Evolutionary conservation across 2,113 vertebrate genomes (phyloP), one percentile per base, ranked within the genome.

Genomic region (Hucho hucho): DNA sequence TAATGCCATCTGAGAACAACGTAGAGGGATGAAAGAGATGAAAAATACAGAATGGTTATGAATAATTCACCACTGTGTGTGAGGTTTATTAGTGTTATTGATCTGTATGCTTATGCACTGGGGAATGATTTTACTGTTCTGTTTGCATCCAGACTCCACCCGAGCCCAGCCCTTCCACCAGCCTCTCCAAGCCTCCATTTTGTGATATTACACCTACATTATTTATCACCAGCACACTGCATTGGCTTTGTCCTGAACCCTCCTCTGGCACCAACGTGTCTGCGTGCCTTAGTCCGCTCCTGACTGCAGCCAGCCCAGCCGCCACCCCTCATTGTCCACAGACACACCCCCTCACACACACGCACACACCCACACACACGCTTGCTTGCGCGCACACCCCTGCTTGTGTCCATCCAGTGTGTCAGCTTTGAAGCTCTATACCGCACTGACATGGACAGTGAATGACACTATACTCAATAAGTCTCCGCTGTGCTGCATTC

Each of bases 171-270:
- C 24, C 83, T 91, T 89, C 80, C 81, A 78, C 77, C 87, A 91
- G 84, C 61, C 76, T 72, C 66, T 75, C 73, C 22, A 61, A 72
- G 65, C 53, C 78, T 89, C 89, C 87, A 90, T 88, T 86, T 92
- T 92, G 90, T 91, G 88, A 92, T 92, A 92, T 83, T 46, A 16
- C 70, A 78, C 83, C 90, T 94, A 84, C 89, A 95, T 95, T 92
- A 95, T 95, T 94, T 93, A 94, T 91, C 22, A 74, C 70, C 79
- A 49, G 1, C 84, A 53, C 71, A 32, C 80, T 84, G 84, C 89
- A 88, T 90, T 82, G 86, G 87, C 24, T 9, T 88, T 86, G 88
- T 87, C 71, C 85, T 74, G 67, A 75, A 58, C 74, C 84, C 84
- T 88, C 85, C 84, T 90, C 86, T 89, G 90, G 89, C 88, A 90